Conservation (phyloP, 2,113 vertebrate species). For the Tricholaema leucomelas region DNA sequence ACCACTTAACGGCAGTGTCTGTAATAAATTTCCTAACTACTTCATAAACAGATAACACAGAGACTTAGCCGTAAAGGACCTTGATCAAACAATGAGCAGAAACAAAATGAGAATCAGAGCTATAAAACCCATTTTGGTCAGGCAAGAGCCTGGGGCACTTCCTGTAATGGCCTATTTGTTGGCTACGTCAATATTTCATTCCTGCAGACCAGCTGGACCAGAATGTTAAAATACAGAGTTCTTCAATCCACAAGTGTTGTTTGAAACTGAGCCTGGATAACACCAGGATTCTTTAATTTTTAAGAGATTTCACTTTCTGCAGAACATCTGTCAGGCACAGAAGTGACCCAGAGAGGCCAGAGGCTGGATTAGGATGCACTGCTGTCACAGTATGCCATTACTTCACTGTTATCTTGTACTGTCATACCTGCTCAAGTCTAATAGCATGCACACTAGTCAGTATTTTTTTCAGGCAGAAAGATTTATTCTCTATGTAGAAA, state of each 20-base stretch:
- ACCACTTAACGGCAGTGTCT: neutral
- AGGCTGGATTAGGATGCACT: neutral
- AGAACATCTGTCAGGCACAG: neutral
- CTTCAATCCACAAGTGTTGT: neutral
- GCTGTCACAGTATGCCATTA: neutral
- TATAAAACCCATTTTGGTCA: neutral
- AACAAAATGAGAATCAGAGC: neutral
- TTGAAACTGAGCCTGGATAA: neutral
- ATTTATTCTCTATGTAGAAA: neutral
- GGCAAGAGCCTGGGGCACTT: neutral
- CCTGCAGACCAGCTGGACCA: neutral
- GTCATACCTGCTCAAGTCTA: neutral
- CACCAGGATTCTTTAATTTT: neutral
- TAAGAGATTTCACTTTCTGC: neutral
- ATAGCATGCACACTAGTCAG: neutral
- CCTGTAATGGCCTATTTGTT: neutral
- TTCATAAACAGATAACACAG: neutral
- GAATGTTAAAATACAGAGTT: neutral
- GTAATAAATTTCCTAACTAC: constrained; percentile 14
- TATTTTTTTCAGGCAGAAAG: neutral
- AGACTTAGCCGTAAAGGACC: neutral
- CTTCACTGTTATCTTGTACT: neutral
- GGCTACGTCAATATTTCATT: constrained; percentile 22
- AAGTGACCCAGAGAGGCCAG: neutral
- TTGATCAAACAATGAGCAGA: neutral